Evolutionary conservation across 2,113 vertebrate species (phyloP).

Genomic region (Smithornis capensis): DNA sequence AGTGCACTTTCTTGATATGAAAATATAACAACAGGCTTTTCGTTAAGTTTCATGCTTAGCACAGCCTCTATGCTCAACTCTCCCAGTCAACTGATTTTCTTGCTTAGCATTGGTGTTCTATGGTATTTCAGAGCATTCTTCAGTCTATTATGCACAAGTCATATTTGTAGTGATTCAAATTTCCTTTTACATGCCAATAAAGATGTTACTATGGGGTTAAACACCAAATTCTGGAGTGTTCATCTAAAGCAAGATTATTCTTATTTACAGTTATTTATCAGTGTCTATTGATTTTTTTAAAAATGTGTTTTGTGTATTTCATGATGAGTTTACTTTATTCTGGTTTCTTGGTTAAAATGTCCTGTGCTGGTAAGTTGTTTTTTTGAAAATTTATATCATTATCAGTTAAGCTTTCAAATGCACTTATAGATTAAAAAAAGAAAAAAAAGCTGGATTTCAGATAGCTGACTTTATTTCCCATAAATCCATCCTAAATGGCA

Average conservation of each 20-base stretch:
- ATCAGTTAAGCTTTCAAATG: neutral
- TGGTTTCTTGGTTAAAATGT: neutral
- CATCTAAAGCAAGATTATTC: neutral
- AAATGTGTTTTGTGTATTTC: neutral
- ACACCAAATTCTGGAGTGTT: neutral
- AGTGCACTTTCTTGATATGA: neutral
- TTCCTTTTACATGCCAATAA: neutral
- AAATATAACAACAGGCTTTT: neutral
- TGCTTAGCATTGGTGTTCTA: neutral
- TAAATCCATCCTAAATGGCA: neutral
- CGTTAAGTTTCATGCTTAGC: neutral
- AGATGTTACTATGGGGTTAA: neutral
- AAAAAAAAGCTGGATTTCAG: neutral
- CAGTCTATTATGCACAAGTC: neutral
- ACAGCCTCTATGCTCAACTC: neutral
- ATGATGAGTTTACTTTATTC: neutral
- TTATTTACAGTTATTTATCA: neutral
- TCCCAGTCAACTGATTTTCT: neutral
- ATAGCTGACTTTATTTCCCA: neutral
- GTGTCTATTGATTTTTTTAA: neutral
- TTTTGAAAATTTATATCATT: neutral
- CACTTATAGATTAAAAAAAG: neutral
- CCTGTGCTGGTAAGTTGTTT: neutral
- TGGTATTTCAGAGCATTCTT: neutral
- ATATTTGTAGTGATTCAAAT: neutral